Percentiles rank a stretch among this genome's conserved stretches.
Evolutionary conservation across 2,797 vertebrate species (phyloP).

Genomic region (Morus bassanus): DNA sequence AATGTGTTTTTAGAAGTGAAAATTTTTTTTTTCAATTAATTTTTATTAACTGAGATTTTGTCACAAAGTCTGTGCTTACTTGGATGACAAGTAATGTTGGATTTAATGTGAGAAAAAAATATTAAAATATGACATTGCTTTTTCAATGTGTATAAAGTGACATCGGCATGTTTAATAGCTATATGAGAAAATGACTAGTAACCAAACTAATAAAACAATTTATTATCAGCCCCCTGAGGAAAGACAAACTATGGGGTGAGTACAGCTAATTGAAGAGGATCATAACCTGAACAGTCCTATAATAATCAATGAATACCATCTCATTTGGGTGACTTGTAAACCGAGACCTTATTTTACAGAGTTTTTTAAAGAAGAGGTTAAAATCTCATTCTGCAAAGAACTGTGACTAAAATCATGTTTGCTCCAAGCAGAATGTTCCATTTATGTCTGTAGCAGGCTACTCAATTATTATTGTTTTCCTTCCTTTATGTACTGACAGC

Average conservation of each 20-base stretch:
- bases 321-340: not conserved
- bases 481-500: not conserved
- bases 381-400: not conserved
- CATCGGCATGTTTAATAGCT: not conserved
- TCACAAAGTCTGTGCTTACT: not conserved
- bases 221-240: not conserved
- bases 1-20: not conserved
- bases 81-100: not conserved
- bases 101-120: not conserved
- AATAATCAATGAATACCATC: not conserved
- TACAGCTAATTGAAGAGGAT: not conserved
- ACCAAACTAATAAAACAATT: not conserved
- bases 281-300: not conserved
- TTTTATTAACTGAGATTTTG: not conserved
- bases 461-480: not conserved
- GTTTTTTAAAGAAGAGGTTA: not conserved
- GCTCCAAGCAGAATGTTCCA: not conserved
- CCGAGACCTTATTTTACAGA: not conserved
- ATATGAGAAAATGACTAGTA: not conserved
- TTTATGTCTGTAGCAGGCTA: not conserved
- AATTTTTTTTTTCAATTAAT: rapidly evolving
- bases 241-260: not conserved
- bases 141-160: not conserved
- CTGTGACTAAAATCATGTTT: not conserved
- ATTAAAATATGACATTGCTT: not conserved